phyloP scores from a whole-genome alignment of 1,140 invertebrate species.

The Pseudoatta argentina region DNA sequence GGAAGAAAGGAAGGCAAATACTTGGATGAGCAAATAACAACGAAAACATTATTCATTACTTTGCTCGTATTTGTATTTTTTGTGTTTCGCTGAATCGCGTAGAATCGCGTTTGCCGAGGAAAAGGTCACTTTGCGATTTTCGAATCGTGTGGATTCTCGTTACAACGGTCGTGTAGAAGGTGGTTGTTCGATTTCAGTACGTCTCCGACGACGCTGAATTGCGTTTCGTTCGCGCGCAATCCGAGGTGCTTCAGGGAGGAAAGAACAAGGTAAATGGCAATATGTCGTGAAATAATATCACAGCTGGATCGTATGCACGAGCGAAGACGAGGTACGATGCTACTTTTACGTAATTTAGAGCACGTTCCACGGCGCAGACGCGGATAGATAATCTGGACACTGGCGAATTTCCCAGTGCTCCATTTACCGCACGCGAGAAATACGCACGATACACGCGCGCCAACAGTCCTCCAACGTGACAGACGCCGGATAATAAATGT shows the following conservation, averaged over 20 bases:
- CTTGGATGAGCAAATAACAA: background rate
- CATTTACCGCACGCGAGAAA: constrained; percentile 41
- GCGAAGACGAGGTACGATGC: constrained; percentile 38
- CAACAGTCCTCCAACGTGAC: background rate
- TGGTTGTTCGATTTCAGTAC: background rate
- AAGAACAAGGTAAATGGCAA: background rate
- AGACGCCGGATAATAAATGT: background rate
- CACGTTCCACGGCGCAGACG: constrained; percentile 44
- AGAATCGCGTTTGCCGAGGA: background rate
- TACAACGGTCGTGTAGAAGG: background rate
- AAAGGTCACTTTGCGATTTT: background rate
- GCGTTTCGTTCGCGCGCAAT: background rate
- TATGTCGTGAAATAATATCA: background rate
- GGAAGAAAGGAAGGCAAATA: background rate
- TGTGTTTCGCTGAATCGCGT: background rate
- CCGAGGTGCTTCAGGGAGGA: background rate
- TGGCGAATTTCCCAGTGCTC: constrained; percentile 63
- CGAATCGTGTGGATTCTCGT: background rate
- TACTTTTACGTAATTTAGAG: constrained; percentile 62
- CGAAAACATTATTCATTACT: background rate
- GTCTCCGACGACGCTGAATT: background rate
- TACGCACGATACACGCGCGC: background rate
- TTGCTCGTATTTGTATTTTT: background rate
- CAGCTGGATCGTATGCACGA: constrained; percentile 27
- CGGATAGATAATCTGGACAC: constrained; percentile 51